A percentile compares a stretch with the other conserved stretches of the same genome.
Evolutionary conservation across 2,888 invertebrate genomes (phyloP).

Genomic region (Agriopis aurantiaria): DNA sequence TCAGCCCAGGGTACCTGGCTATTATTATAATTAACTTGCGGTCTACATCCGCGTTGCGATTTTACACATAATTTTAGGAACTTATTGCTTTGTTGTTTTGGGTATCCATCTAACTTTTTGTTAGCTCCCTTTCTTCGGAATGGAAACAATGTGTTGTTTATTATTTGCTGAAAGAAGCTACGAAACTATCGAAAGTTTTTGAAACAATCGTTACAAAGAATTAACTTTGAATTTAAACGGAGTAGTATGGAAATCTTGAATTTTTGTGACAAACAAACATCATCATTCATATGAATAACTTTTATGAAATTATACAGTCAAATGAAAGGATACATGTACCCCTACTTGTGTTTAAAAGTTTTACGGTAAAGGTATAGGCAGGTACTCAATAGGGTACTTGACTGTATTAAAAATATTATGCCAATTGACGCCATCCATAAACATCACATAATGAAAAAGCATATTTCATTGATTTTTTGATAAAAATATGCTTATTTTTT

Average conservation of each 20-base stretch:
- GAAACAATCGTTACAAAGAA: not conserved
- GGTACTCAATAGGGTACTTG: too few relatives aligned
- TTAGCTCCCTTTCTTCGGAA: slow-evolving; percentile 17
- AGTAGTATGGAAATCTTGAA: not conserved
- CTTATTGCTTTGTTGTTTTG: slow-evolving; percentile 34
- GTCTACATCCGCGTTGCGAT: slow-evolving; percentile 60
- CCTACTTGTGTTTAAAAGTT: too few relatives aligned
- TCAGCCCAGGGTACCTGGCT: slow-evolving; percentile 50
- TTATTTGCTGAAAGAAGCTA: not conserved
- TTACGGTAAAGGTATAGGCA: too few relatives aligned
- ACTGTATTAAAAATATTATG: too few relatives aligned
- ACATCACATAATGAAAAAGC: too few relatives aligned
- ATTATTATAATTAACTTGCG: slow-evolving; percentile 52
- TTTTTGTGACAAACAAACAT: not conserved
- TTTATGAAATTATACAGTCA: too few relatives aligned
- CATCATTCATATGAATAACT: not conserved
- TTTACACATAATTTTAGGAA: slow-evolving; percentile 50
- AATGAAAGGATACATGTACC: too few relatives aligned
- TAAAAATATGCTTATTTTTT: too few relatives aligned
- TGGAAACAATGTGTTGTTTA: slow-evolving; percentile 9
- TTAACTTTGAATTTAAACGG: not conserved
- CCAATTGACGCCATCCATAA: too few relatives aligned
- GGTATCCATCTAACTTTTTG: slow-evolving; percentile 18
- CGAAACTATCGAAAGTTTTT: not conserved
- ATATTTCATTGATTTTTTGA: too few relatives aligned